phyloP scores from a whole-genome alignment of 2,797 vertebrate species.

The Halcyon smyrnensis region DNA sequence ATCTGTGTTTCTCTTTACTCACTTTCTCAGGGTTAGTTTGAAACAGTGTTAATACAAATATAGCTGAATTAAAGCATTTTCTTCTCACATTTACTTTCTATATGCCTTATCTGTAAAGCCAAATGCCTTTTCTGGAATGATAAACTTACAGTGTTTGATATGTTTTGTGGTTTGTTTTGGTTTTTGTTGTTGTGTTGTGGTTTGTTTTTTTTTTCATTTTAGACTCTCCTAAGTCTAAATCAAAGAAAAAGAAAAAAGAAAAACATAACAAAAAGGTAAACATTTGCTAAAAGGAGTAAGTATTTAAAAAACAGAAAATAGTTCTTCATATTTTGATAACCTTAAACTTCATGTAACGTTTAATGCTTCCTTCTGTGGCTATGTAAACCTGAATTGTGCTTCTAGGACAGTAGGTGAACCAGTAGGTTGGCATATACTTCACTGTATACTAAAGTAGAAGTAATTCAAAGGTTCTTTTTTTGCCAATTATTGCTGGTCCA shows the following conservation, averaged over 20 bases:
- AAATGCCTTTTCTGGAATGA: background rate
- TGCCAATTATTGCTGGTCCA: background rate
- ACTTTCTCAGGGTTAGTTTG: background rate
- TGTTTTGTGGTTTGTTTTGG: background rate
- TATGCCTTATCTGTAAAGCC: background rate
- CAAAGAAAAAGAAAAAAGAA: constrained; percentile 89
- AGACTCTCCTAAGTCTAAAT: constrained; percentile 84
- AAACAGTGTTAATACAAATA: background rate
- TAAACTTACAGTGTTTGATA: background rate
- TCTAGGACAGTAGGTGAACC: background rate
- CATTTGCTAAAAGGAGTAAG: background rate
- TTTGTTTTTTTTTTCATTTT: background rate
- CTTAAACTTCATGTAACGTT: background rate
- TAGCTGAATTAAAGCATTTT: background rate
- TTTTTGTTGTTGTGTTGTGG: background rate
- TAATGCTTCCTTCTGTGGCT: background rate
- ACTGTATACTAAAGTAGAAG: background rate
- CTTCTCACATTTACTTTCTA: background rate
- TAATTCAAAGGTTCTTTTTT: background rate
- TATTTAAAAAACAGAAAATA: background rate
- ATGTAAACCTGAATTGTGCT: background rate
- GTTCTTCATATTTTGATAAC: background rate
- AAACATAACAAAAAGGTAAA: constrained; percentile 88
- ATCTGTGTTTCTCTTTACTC: background rate
- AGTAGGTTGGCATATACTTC: background rate